Conservation (phyloP, 2,888 invertebrate species). For the Herminia tarsipennalis region DNA sequence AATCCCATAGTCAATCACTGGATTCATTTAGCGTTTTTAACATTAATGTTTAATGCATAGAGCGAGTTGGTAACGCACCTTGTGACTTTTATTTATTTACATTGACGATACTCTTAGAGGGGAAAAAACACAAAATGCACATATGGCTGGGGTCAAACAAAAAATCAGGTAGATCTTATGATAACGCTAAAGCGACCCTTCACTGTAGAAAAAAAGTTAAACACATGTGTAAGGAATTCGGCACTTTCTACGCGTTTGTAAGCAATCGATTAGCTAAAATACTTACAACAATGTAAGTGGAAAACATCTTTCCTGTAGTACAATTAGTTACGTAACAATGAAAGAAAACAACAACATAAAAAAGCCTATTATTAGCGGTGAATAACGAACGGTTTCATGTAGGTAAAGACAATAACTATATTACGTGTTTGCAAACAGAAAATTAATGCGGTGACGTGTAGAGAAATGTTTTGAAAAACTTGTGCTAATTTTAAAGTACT, state of each 20-base stretch:
- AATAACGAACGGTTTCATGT: conserved; percentile 10
- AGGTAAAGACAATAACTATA: conserved; percentile 7
- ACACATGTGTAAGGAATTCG: conserved; percentile 41
- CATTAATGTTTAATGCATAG: conserved; percentile 44
- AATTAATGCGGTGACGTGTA: not conserved
- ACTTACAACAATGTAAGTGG: conserved; percentile 15
- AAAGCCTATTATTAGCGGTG: conserved; percentile 14
- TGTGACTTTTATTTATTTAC: conserved; percentile 27
- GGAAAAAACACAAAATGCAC: conserved; percentile 32
- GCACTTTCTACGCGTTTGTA: conserved; percentile 18
- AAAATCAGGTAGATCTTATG: conserved; percentile 68
- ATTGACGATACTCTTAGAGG: conserved; percentile 13
- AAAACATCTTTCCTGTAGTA: conserved; percentile 16
- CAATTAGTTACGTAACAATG: conserved; percentile 25
- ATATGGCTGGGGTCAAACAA: conserved; percentile 54
- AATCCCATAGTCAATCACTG: conserved; percentile 47
- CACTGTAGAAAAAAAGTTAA: conserved; percentile 32
- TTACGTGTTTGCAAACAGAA: not conserved
- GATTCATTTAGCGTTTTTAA: conserved; percentile 32
- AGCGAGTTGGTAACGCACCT: conserved; percentile 29
- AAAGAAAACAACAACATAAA: conserved; percentile 18
- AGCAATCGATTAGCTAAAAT: not conserved
- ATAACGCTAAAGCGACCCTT: conserved; percentile 47
- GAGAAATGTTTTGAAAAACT: too few relatives aligned
- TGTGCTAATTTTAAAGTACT: too few relatives aligned